Evolutionary conservation across 2,888 invertebrate species (phyloP).

Genomic region (Stenoptilia bipunctidactyla): DNA sequence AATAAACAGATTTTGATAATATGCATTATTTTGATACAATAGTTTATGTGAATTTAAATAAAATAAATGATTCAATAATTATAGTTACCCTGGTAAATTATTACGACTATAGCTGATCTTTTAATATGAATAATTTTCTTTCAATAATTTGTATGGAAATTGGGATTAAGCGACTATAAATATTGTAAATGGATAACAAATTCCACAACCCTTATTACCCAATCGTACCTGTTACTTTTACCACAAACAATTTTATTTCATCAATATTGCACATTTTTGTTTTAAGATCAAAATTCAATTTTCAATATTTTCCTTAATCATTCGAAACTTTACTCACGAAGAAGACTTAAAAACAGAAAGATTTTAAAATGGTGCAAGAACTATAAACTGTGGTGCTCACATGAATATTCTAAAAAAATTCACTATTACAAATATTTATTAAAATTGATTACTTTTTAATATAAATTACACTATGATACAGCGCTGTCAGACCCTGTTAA

Average conservation of each 20-base stretch:
- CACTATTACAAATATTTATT: conserved; percentile 49
- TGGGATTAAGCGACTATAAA: conserved; percentile 35
- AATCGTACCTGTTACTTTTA: conserved; percentile 36
- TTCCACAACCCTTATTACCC: conserved; percentile 65
- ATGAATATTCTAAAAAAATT: conserved; percentile 46
- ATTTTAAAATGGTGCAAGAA: conserved; percentile 46
- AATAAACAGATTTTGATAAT: conserved; percentile 17
- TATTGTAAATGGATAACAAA: conserved; percentile 58
- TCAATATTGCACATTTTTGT: not conserved
- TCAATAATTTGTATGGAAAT: conserved; percentile 22
- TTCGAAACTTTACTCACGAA: conserved; percentile 24
- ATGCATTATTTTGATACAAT: conserved; percentile 25
- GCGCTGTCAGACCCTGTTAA: conserved; percentile 62
- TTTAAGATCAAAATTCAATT: not conserved
- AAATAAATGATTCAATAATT: conserved; percentile 22
- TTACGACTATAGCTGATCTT: conserved; percentile 29
- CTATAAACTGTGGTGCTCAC: conserved; percentile 50
- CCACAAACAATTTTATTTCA: not conserved
- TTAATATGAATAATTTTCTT: conserved; percentile 24
- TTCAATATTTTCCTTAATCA: conserved; percentile 1
- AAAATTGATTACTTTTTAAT: conserved; percentile 44
- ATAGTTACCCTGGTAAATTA: conserved; percentile 43
- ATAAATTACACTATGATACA: conserved; percentile 39
- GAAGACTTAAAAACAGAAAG: conserved; percentile 32
- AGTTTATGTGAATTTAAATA: conserved; percentile 24